phyloP scores from a whole-genome alignment of 2,888 invertebrate species.

The Harpalus rufipes region DNA sequence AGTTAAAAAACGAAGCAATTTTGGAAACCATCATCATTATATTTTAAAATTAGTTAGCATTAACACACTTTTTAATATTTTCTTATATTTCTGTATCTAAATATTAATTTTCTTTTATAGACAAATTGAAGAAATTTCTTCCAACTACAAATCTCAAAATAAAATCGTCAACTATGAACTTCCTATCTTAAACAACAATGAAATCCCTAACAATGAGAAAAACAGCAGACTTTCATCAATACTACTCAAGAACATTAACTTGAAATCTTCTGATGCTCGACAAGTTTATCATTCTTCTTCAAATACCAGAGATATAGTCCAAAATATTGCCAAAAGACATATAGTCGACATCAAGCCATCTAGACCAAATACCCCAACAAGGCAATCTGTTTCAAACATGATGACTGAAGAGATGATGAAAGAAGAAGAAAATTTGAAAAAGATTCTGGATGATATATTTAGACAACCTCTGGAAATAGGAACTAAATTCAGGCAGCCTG shows the following conservation, averaged over 20 bases:
- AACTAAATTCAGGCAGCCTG: neutral
- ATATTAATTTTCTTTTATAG: too few species aligned
- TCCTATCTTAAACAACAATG: neutral
- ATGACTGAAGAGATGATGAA: neutral
- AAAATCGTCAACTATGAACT: neutral
- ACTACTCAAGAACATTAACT: neutral
- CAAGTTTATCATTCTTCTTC: neutral
- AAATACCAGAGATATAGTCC: neutral
- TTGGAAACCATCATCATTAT: too few species aligned
- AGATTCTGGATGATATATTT: neutral
- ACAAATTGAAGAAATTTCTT: too few species aligned
- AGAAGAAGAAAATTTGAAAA: constrained; percentile 12
- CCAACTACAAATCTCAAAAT: neutral
- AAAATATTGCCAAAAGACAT: neutral
- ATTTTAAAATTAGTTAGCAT: too few species aligned
- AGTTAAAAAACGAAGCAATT: too few species aligned
- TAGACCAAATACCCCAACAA: neutral
- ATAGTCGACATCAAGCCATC: neutral
- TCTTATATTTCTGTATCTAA: too few species aligned
- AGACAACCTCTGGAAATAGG: neutral
- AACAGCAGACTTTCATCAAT: neutral
- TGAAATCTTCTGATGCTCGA: neutral
- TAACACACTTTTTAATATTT: too few species aligned
- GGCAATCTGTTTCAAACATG: neutral
- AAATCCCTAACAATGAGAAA: neutral